Conservation (phyloP, 2,797 vertebrate species). For the Bradypodion pumilum region DNA sequence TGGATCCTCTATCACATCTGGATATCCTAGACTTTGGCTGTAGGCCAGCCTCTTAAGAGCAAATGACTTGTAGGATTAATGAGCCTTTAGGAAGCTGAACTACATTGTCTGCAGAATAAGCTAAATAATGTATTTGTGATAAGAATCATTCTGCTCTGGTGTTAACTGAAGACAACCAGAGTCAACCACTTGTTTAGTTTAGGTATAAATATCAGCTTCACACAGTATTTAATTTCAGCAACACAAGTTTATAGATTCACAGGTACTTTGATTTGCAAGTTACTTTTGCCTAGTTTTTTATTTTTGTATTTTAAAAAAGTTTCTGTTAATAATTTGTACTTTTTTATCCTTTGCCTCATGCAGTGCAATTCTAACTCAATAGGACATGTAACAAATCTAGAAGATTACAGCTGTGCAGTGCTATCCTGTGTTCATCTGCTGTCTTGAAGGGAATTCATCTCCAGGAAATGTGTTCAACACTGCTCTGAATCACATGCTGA, state of each 20-base stretch:
- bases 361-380: neutral
- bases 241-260: neutral
- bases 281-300: too few relatives aligned
- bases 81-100: neutral
- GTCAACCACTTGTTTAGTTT: constrained; percentile 26
- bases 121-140: neutral
- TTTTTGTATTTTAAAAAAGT: neutral
- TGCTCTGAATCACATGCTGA: neutral
- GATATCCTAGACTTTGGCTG: neutral
- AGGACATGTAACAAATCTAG: neutral
- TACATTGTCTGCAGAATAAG: neutral
- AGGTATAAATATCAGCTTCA: neutral
- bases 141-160: neutral
- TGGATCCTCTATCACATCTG: neutral
- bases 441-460: neutral
- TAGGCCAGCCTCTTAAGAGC: neutral
- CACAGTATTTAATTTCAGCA: neutral
- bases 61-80: neutral
- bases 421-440: neutral
- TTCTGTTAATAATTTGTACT: neutral
- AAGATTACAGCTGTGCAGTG: neutral
- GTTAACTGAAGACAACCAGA: neutral
- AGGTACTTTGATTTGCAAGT: too few relatives aligned
- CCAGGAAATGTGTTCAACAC: neutral
- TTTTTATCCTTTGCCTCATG: neutral